Percentiles rank a stretch among this genome's conserved stretches.
Evolutionary conservation across 1,140 invertebrate species (phyloP).

Genomic region (Cydia pomonella): DNA sequence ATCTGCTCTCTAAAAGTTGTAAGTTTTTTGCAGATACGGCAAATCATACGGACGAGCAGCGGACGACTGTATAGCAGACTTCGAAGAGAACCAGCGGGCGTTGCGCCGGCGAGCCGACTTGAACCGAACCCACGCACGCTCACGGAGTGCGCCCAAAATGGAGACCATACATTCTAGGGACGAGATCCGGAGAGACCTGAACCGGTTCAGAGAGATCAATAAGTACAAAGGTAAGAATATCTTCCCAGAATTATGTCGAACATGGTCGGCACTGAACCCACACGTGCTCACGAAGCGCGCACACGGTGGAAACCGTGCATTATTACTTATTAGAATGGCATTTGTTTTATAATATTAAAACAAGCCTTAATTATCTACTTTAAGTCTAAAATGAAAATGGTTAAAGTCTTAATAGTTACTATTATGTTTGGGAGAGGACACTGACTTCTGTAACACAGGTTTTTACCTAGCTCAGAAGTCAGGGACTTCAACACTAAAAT

Average conservation of each 20-base stretch:
- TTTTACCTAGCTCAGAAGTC: too few relatives aligned
- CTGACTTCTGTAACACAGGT: too few relatives aligned
- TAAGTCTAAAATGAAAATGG: too few relatives aligned
- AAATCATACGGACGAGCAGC: conserved; percentile 86
- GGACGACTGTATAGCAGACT: conserved; percentile 85
- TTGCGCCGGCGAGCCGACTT: conserved; percentile 78
- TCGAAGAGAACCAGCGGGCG: conserved; percentile 81
- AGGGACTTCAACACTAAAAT: too few relatives aligned
- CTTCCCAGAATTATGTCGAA: neutral
- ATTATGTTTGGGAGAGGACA: too few relatives aligned
- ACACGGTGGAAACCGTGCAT: too few relatives aligned
- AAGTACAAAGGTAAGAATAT: conserved; percentile 79
- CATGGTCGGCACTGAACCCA: too few relatives aligned
- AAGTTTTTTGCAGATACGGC: conserved; percentile 79
- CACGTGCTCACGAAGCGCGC: too few relatives aligned
- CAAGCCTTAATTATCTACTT: too few relatives aligned
- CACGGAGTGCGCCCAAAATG: conserved; percentile 80
- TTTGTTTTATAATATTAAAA: too few relatives aligned
- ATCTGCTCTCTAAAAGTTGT: neutral
- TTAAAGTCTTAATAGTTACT: too few relatives aligned
- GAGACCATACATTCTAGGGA: conserved; percentile 79
- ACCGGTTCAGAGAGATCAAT: conserved; percentile 76
- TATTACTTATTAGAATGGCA: too few relatives aligned
- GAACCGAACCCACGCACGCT: conserved; percentile 75
- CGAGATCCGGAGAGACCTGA: conserved; percentile 76